These are phyloP conservation scores for Matsumurasca onukii DNA, from an alignment of 1,140 invertebrate species.

Conservation along the genomic window DNA sequence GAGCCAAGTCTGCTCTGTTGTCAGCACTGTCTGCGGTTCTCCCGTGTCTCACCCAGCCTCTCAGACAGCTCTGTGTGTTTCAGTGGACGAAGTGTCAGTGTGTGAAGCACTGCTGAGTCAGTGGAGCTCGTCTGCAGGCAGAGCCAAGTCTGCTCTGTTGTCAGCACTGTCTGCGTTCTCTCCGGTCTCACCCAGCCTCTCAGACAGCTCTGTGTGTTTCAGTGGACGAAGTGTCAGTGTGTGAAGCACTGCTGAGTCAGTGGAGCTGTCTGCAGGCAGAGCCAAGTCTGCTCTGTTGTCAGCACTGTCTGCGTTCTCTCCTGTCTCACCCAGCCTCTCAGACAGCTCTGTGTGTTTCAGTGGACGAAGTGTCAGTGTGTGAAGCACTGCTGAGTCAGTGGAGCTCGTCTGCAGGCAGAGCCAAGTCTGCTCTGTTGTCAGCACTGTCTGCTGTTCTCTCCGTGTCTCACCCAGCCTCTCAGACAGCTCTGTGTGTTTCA, in stretches of 20 bases:
- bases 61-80: slow-evolving; percentile 28
- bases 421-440: slow-evolving; percentile 43
- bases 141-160: slow-evolving; percentile 42
- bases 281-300: no score
- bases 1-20: slow-evolving; percentile 42
- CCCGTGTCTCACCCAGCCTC: slow-evolving; percentile 27
- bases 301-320: slow-evolving; percentile 44
- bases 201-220: slow-evolving; percentile 29
- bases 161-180: slow-evolving; percentile 51
- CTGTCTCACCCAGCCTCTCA: slow-evolving; percentile 25
- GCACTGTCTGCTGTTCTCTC: slow-evolving; percentile 51
- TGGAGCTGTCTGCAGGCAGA: no score
- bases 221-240: not conserved
- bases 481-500: slow-evolving; percentile 32
- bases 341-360: no score
- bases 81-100: not conserved
- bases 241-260: slow-evolving; percentile 1
- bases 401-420: not conserved
- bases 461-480: slow-evolving; percentile 25
- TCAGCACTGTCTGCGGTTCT: slow-evolving; percentile 52
- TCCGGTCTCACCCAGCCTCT: slow-evolving; percentile 43
- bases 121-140: not conserved
- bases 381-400: slow-evolving; percentile 10
- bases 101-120: slow-evolving; percentile 1
- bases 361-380: not conserved